Evolutionary conservation across 2,888 invertebrate genomes (phyloP), one percentile per base, ranked within the genome.

Genomic region (Tetranychus truncatus): DNA sequence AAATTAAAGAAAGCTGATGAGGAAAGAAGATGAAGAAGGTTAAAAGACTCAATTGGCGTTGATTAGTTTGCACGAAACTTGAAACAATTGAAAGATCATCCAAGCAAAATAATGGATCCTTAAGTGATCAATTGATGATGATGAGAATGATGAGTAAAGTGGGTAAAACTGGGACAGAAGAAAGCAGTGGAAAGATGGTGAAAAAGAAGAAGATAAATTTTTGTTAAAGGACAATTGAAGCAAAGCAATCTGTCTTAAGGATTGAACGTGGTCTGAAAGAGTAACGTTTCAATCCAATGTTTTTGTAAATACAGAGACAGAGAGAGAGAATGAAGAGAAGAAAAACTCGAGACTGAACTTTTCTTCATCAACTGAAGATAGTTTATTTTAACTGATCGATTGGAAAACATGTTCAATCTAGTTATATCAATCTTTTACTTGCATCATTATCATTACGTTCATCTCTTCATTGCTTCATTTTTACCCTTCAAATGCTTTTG

Each of bases 1-100:
- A 34, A 34, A 4, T 34, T 34, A 34, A 34, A 34, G 34, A 34
- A 34, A 34, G 34, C 34, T 34, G 34, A 34, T 4, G 34, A 34
- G 34, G 34, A 5, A 34, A 34, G 34, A 34, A 34, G 34, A 11
- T 69, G 69, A 24, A 24, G 69, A 24, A 24, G 69, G 69, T 24
- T 24, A 69, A 69, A 18, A 69, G 4, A 69, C 69, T 69, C 21
- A 69, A 69, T 55, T 55, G 55, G 55, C 55, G 55, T 55, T 55
- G 55, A 55, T 55, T 55, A 55, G 55, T 55, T 55, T 55, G 15
- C 9, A 55, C 55, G 15, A 55, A 55, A 9, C 15, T 55, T 15
- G 55, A 55, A 55, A 55, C 55, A 55, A 55, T 55, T 55, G 55
- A 55, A 15, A 15, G 55, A 55, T 15, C 55, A 55, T 55, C 55